Evolutionary conservation across 2,113 vertebrate genomes (phyloP).

Genomic region (Conger conger): DNA sequence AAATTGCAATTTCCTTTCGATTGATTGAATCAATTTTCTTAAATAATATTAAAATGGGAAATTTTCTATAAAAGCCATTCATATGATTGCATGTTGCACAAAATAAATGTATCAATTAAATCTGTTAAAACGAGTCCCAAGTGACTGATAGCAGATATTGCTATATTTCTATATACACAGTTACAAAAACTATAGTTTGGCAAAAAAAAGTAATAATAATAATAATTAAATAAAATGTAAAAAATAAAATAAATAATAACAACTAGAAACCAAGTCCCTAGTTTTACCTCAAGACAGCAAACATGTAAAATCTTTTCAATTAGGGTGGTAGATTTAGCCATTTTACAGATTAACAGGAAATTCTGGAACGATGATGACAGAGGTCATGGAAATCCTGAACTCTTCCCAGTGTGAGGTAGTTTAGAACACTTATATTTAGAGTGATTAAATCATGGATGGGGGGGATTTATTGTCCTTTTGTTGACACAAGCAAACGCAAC

Average conservation of each 20-base stretch:
- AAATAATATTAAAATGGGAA: neutral
- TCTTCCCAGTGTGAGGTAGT: neutral
- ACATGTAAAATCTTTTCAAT: too few relatives aligned
- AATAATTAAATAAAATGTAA: neutral
- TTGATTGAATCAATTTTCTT: neutral
- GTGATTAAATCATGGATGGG: neutral
- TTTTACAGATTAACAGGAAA: neutral
- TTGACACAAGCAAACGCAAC: neutral
- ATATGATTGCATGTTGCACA: too few relatives aligned
- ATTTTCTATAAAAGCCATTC: too few relatives aligned
- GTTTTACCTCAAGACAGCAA: too few relatives aligned
- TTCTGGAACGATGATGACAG: neutral
- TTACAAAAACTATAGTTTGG: neutral
- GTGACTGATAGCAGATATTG: neutral
- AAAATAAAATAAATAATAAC: neutral
- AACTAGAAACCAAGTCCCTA: too few relatives aligned
- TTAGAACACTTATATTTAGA: neutral
- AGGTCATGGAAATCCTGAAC: neutral
- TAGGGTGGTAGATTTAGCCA: neutral
- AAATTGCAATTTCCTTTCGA: neutral
- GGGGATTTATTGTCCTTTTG: neutral
- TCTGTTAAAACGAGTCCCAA: neutral
- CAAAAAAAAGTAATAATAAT: neutral
- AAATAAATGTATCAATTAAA: too few relatives aligned
- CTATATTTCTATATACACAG: neutral